Percentiles rank a stretch among this genome's conserved stretches.
These are phyloP conservation scores for Sebastes miniatus DNA, from an alignment of 2,797 vertebrate species.

Conservation along the genomic window DNA sequence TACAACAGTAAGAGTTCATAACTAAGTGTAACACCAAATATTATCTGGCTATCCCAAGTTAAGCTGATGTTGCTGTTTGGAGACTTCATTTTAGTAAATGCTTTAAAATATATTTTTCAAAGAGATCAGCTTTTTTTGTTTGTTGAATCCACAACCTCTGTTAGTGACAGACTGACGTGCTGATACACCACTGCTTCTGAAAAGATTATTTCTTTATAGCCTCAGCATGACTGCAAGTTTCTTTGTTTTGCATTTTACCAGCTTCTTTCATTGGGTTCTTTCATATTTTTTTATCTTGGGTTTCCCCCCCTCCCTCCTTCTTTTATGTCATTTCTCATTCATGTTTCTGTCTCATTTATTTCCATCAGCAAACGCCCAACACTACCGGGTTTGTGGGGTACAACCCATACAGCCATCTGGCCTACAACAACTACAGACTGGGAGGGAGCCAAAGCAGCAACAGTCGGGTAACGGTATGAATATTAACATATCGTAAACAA, in stretches of 20 bases:
- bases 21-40: not conserved
- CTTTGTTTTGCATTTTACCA: conserved; percentile 30
- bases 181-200: conserved; percentile 12
- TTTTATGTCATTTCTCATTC: conserved; percentile 94
- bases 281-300: not conserved
- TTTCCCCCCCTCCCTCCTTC: conserved; percentile 63
- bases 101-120: not conserved
- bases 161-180: conserved; percentile 2
- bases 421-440: conserved; percentile 99
- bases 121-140: not conserved
- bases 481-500: conserved; percentile 24
- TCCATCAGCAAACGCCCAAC: conserved; percentile 99
- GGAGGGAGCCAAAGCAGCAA: conserved; percentile 99
- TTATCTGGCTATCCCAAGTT: not conserved
- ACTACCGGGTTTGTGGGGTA: conserved; percentile 99
- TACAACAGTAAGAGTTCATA: conserved; percentile 91
- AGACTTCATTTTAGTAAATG: not conserved
- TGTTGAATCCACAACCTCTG: not conserved
- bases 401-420: conserved; percentile 99
- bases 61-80: not conserved
- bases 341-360: conserved; percentile 98
- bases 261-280: conserved; percentile 38
- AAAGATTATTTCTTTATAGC: conserved; percentile 29
- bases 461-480: conserved; percentile 99
- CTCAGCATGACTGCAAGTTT: conserved; percentile 61